Evolutionary conservation across 1,140 invertebrate genomes (phyloP).

Genomic region (Anoplophora glabripennis): DNA sequence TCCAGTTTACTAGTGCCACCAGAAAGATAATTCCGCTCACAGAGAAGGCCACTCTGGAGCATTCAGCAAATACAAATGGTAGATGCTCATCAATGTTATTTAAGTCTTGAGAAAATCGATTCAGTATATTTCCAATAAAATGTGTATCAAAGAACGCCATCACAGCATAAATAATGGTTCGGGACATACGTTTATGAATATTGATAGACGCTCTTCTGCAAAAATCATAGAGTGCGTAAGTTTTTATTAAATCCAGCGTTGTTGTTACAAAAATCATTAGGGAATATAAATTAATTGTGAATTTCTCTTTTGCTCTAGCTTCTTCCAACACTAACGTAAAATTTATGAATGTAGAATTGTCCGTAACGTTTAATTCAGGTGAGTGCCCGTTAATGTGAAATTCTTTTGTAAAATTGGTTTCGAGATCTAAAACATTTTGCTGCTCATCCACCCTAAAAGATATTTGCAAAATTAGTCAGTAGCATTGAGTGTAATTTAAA

Average conservation of each 20-base stretch:
- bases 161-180: conserved; percentile 30
- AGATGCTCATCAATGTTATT: conserved; percentile 35
- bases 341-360: background rate
- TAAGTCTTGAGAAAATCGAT: conserved; percentile 40
- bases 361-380: background rate
- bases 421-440: conserved; percentile 19
- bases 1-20: background rate
- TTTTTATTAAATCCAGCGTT: background rate
- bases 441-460: conserved; percentile 30
- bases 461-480: too few relatives aligned
- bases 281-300: background rate
- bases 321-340: background rate
- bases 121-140: conserved; percentile 42
- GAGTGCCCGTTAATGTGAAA: background rate
- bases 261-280: background rate
- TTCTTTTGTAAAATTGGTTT: background rate
- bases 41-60: conserved; percentile 27
- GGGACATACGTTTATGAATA: conserved; percentile 33
- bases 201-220: conserved; percentile 30
- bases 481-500: too few relatives aligned
- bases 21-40: conserved; percentile 1
- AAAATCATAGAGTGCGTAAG: conserved; percentile 16
- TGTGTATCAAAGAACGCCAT: conserved; percentile 41
- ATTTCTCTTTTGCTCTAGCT: conserved; percentile 7
- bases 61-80: conserved; percentile 29